Evolutionary conservation across 2,888 invertebrate genomes (phyloP).

Genomic region (Cataglyphis cursor): DNA sequence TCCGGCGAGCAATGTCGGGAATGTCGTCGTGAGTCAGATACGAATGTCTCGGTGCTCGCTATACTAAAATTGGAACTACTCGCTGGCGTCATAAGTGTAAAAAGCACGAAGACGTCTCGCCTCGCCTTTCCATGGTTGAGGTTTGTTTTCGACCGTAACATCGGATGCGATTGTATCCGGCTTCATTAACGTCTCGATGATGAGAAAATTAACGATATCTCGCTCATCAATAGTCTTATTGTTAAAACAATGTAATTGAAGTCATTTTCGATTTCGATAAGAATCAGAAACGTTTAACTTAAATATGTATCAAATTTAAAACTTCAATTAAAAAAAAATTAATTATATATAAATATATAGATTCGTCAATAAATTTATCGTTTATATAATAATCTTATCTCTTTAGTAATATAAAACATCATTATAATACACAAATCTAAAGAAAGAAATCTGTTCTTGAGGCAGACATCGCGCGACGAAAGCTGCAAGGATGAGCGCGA

Average conservation of each 20-base stretch:
- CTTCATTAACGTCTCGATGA: slow-evolving; percentile 4
- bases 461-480: slow-evolving; percentile 21
- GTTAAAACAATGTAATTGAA: background rate
- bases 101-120: slow-evolving; percentile 63
- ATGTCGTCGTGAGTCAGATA: slow-evolving; percentile 74
- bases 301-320: background rate
- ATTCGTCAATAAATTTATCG: background rate
- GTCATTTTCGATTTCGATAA: background rate
- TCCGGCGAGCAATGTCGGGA: slow-evolving; percentile 72
- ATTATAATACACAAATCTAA: background rate
- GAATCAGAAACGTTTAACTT: background rate
- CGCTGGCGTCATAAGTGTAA: slow-evolving; percentile 74
- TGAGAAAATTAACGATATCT: slow-evolving; percentile 5
- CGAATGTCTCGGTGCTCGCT: slow-evolving; percentile 56
- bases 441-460: slow-evolving; percentile 7
- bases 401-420: background rate
- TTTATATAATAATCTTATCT: background rate
- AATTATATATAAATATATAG: background rate
- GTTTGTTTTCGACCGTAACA: slow-evolving; percentile 38
- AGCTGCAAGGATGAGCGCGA: slow-evolving; percentile 47
- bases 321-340: background rate
- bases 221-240: background rate
- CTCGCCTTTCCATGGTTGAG: slow-evolving; percentile 8
- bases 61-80: slow-evolving; percentile 72
- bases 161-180: slow-evolving; percentile 35